Base-by-base conservation (phyloP, 2,888 invertebrate species). In the Crepidodera aurea region DNA sequence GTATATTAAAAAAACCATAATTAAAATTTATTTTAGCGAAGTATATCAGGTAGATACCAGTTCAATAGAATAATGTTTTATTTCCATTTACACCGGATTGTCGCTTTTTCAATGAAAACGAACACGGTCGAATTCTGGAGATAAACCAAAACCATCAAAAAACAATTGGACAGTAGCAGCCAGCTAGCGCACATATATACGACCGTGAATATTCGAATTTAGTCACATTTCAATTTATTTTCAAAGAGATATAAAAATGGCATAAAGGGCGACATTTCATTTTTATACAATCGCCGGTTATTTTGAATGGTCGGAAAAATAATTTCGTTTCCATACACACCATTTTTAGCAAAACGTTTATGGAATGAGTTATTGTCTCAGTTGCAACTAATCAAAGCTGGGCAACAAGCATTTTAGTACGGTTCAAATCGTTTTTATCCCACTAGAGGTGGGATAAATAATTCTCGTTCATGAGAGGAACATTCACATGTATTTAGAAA, bases 211-310 rank as follows among this genome's bases (percentile, higher is more conserved):
- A 48, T 60, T 60, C 60, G 34, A 34, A 60, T 51, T 27, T 57
- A 48, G 51, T 57, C 25, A 53, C 37, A 44, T 51, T 64, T 57
- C 57, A 64, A 64, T 64, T 64, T 60, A 56, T 57, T 60, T 56
- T 57, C 40, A 48, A 53, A 64, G 56, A 56, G 64, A 59, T 53
- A 60, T 57, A 56, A 60, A 64, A 48, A 53, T 53, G 40, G 48
- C 22, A 53, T 56, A 60, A 51, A 60, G 51, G 42, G 53, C 50
- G 50, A 46, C 50, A 60, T 60, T 60, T 55, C 56, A 60, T 64
- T 60, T 60, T 57, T 54, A 64, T 56, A 51, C 55, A 56, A 48
- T 60, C 55, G 37, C 34, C 55, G 34, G 61, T 61, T 56, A 56
- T 55, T 50, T 34, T 34, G 56, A 61, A 61, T 51, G 56, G 46